These are phyloP conservation scores for Bombus fervidus DNA, from an alignment of 1,140 invertebrate species.

Conservation along the genomic window DNA sequence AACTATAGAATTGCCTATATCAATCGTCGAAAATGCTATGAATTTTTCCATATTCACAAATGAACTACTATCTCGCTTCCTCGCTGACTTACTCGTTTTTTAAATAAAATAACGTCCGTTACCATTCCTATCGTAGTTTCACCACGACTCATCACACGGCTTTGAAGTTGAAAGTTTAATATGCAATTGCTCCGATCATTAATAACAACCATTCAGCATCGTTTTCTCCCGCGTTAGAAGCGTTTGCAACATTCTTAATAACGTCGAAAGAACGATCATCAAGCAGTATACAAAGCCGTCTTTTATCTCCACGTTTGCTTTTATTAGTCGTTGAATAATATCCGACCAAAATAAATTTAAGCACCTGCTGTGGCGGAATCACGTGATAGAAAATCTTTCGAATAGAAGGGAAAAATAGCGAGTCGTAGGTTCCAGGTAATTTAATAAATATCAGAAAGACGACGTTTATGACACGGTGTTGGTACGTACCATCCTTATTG, in stretches of 20 bases:
- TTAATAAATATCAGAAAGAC: conserved; percentile 53
- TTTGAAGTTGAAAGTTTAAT: conserved; percentile 16
- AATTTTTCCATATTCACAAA: neutral
- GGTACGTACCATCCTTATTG: conserved; percentile 42
- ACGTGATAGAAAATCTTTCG: neutral
- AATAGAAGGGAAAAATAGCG: too few species aligned
- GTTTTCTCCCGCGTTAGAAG: neutral
- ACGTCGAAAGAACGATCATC: neutral
- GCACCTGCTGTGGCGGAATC: neutral
- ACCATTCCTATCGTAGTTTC: neutral
- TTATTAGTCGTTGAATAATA: neutral
- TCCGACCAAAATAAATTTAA: neutral
- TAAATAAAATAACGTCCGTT: too few species aligned
- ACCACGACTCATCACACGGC: too few species aligned
- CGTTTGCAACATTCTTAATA: neutral
- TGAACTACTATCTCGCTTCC: neutral
- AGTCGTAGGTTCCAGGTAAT: conserved; percentile 34
- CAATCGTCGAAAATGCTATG: neutral
- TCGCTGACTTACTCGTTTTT: too few species aligned
- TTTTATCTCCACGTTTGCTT: neutral
- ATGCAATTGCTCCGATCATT: neutral
- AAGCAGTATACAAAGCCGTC: neutral
- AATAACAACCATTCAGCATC: neutral
- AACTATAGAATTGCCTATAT: too few species aligned
- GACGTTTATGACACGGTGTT: conserved; percentile 42